Percentiles rank a stretch among this genome's conserved stretches.
phyloP scores from a whole-genome alignment of 2,113 vertebrate genomes.

The Prolemur simus region DNA sequence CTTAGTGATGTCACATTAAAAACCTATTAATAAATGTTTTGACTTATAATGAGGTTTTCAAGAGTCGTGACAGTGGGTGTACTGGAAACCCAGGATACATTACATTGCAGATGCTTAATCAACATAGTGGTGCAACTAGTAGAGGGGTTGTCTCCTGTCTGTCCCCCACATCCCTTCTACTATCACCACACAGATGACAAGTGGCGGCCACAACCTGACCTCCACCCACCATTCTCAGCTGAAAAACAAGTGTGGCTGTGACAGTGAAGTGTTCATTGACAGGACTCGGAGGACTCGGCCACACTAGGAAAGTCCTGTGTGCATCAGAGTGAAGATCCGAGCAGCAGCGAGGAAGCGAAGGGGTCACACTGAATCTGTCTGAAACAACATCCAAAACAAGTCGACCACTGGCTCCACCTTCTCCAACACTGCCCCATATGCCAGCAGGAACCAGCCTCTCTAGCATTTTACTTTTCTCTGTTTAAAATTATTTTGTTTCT shows the following conservation, averaged over 20 bases:
- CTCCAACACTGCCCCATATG: not conserved
- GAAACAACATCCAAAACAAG: not conserved
- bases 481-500: not conserved
- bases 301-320: not conserved
- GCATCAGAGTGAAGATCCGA: not conserved
- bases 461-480: not conserved
- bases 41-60: slow-evolving; percentile 55
- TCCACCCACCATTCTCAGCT: not conserved
- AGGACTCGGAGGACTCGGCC: not conserved
- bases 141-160: not conserved
- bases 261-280: not conserved
- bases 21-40: slow-evolving; percentile 67
- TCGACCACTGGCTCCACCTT: not conserved
- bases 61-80: slow-evolving; percentile 6
- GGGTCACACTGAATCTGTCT: not conserved
- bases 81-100: slow-evolving; percentile 42
- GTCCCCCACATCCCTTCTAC: not conserved
- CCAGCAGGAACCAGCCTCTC: not conserved
- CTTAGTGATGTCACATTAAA: slow-evolving; percentile 53
- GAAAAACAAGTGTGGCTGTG: not conserved
- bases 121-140: not conserved
- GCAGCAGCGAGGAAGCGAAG: rapidly evolving
- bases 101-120: slow-evolving; percentile 31
- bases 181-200: not conserved
- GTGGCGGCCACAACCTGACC: not conserved